Conservation (phyloP, 2,888 invertebrate species). For the Noctua pronuba region DNA sequence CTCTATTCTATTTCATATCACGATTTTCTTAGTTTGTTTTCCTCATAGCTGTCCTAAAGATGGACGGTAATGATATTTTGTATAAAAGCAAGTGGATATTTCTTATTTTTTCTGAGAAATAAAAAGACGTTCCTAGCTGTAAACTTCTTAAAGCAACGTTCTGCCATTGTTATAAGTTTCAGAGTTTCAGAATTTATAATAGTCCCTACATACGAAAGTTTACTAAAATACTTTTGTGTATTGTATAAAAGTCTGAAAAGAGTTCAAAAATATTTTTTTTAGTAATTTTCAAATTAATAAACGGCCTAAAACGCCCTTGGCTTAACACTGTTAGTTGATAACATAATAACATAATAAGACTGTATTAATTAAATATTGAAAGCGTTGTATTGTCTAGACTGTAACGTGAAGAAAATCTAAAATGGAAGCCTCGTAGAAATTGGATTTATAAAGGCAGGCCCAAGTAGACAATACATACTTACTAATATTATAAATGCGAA, state of each 20-base stretch:
- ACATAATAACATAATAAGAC: conserved; percentile 12
- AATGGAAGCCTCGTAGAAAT: conserved; percentile 8
- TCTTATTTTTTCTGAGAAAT: conserved; percentile 26
- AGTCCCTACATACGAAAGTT: conserved; percentile 36
- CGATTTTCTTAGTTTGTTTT: conserved; percentile 59
- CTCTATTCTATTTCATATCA: conserved; percentile 63
- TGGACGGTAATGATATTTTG: conserved; percentile 56
- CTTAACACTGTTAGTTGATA: conserved; percentile 7
- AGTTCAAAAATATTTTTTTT: not conserved
- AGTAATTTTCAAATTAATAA: conserved; percentile 3
- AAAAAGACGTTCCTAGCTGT: conserved; percentile 22
- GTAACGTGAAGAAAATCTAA: conserved; percentile 11
- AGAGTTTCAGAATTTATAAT: conserved; percentile 42
- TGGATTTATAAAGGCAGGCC: conserved; percentile 6
- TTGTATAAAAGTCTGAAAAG: not conserved
- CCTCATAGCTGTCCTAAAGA: conserved; percentile 53
- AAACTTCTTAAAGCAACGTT: conserved; percentile 33
- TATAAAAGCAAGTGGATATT: conserved; percentile 46
- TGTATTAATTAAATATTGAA: conserved; percentile 20
- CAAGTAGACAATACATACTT: not conserved
- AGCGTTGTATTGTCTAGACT: conserved; percentile 11
- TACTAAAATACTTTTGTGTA: conserved; percentile 5
- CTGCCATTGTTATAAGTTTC: conserved; percentile 54
- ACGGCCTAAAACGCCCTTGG: not conserved
- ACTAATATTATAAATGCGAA: not conserved